Evolutionary conservation across 2,797 vertebrate species (phyloP), one percentile per base, ranked within the genome.

Genomic region (Chaenodraco wilsoni): DNA sequence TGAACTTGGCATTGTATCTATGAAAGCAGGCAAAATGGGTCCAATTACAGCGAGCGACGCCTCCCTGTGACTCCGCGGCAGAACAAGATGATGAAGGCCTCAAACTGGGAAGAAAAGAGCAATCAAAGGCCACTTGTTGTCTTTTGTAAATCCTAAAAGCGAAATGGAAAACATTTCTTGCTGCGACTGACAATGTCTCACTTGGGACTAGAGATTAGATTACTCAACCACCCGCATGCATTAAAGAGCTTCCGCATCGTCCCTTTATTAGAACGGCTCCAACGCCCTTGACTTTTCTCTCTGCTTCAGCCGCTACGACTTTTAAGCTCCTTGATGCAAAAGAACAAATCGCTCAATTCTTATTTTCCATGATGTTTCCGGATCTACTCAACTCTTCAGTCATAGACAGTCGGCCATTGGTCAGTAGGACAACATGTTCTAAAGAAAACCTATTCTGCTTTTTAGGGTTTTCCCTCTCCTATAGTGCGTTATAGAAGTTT

Each of bases 51-150:
- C 59, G 2, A 69, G 81, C 44, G 41, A 79, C 67, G 76, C 75
- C 84, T 82, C 76, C 66, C 74, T 61, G 83, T 52, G 74, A 85
- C 85, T 84, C 81, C 50, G 10, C 66, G 19, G 84, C 74, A 11
- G 59, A 71, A 80, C 72, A 72, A 85, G 79, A 81, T 84, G 88
- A 89, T 81, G 82, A 84, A 88, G 88, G 84, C 72, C 86, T 89
- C 88, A 85, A 85, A 89, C 84, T 79, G 76, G 58, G 81, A 86
- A 85, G 83, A 87, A 89, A 84, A 67, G 79, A 76, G 73, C 84
- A 90, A 93, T 89, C 89, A 90, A 86, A 88, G 79, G 70, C 78
- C 82, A 79, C 81, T 91, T 82, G 79, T 83, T 84, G 82, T 82
- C 79, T 81, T 86, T 84, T 87, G 84, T 78, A 59, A 84, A 89